phyloP scores from a whole-genome alignment of 2,888 invertebrate species.

The Arge pagana region DNA sequence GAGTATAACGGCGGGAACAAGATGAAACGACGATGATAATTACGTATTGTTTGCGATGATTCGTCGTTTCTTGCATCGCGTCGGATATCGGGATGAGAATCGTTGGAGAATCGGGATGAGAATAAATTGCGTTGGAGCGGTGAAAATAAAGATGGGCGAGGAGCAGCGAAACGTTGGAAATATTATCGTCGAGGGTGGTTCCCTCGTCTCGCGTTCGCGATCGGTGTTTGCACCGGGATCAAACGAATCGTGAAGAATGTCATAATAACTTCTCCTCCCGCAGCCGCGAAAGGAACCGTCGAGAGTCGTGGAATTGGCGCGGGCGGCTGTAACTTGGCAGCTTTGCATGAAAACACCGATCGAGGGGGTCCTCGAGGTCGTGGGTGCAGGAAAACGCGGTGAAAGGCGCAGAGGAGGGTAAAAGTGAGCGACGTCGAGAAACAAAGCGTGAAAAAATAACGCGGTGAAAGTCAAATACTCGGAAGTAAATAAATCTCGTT shows the following conservation, averaged over 20 bases:
- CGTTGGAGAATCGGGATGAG: background rate
- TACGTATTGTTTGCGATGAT: slow-evolving; percentile 45
- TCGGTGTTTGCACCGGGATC: slow-evolving; percentile 26
- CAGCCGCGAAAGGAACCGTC: no score
- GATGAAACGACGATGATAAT: slow-evolving; percentile 48
- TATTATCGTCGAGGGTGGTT: slow-evolving; percentile 44
- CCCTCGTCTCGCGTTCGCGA: slow-evolving; percentile 33
- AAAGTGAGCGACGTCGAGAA: no score
- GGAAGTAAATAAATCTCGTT: no score
- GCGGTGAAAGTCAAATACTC: no score
- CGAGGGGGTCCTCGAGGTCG: no score
- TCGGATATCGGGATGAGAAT: no score
- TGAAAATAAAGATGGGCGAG: slow-evolving; percentile 7
- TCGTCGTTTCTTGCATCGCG: slow-evolving; percentile 31
- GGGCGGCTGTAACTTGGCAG: slow-evolving; percentile 13
- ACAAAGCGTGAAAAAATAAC: no score
- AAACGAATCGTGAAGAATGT: slow-evolving; percentile 35
- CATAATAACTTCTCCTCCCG: slow-evolving; percentile 15
- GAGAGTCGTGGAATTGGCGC: slow-evolving; percentile 13
- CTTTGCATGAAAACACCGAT: slow-evolving; percentile 10
- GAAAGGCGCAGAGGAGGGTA: no score
- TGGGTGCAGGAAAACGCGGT: no score
- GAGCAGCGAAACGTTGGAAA: slow-evolving; percentile 27
- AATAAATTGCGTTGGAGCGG: background rate
- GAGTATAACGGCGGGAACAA: no score